Evolutionary conservation across 1,140 invertebrate genomes (phyloP).

Genomic region (Dufourea novaeangliae): DNA sequence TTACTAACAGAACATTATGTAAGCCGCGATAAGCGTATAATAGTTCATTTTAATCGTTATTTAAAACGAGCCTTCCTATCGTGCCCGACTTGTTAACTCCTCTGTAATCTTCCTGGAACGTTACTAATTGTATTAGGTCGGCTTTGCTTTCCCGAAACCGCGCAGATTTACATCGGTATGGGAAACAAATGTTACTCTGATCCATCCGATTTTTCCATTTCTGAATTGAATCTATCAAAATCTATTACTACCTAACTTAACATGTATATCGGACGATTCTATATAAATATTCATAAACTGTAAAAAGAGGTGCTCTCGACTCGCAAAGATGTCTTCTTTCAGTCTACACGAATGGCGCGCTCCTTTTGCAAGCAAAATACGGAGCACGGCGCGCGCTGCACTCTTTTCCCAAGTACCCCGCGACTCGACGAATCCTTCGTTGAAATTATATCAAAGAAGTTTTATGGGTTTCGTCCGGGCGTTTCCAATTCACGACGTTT

Average conservation of each 20-base stretch:
- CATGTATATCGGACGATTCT: background rate
- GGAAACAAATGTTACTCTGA: constrained; percentile 1
- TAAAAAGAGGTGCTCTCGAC: background rate
- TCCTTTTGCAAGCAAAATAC: background rate
- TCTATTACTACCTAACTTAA: background rate
- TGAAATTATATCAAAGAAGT: background rate
- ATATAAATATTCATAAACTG: background rate
- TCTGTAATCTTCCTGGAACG: constrained; percentile 65
- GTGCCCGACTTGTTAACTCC: constrained; percentile 67
- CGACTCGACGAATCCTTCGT: background rate
- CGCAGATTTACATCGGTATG: constrained; percentile 30
- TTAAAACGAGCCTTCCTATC: constrained; percentile 70
- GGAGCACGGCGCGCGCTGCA: background rate
- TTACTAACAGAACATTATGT: constrained; percentile 72
- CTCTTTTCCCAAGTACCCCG: background rate
- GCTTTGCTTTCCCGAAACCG: constrained; percentile 1
- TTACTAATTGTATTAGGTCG: constrained; percentile 63
- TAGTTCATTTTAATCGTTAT: constrained; percentile 74
- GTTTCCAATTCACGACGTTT: constrained; percentile 6
- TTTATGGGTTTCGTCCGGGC: background rate
- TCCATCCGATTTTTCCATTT: background rate
- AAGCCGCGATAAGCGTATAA: constrained; percentile 70
- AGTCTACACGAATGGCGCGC: background rate
- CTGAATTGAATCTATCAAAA: background rate
- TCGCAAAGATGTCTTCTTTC: background rate